Conservation (phyloP, 2,888 invertebrate species). For the Hyposoter didymator region DNA sequence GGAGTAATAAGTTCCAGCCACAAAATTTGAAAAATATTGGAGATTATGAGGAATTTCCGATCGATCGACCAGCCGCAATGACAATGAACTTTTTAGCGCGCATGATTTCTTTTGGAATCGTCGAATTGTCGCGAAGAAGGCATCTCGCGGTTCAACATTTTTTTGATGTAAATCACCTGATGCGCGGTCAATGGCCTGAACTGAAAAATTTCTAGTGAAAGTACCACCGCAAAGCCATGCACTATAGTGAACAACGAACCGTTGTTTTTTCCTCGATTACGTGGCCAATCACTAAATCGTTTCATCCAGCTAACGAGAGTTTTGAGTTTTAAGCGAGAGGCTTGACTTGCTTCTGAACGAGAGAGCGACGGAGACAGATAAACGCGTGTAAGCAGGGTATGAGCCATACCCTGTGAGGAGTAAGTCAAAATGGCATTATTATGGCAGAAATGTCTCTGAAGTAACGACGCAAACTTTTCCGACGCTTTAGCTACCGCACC, state of each 20-base stretch:
- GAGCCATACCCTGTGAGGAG: slow-evolving; percentile 70
- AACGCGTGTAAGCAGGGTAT: slow-evolving; percentile 21
- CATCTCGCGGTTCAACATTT: background rate
- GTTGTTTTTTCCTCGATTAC: slow-evolving; percentile 23
- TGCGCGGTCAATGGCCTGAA: background rate
- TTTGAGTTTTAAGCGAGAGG: slow-evolving; percentile 28
- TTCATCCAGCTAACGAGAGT: slow-evolving; percentile 11
- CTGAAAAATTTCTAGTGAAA: background rate
- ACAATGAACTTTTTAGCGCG: background rate
- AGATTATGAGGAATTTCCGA: background rate
- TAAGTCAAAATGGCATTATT: slow-evolving; percentile 79
- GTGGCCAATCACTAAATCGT: slow-evolving; percentile 28
- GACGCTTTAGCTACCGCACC: slow-evolving; percentile 73
- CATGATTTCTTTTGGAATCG: background rate
- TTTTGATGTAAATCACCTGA: background rate
- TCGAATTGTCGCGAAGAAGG: background rate
- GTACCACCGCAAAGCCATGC: background rate
- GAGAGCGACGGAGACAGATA: slow-evolving; percentile 2
- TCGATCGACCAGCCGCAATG: background rate
- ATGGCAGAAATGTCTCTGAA: slow-evolving; percentile 73
- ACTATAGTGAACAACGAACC: background rate
- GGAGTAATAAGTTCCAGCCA: too few species aligned
- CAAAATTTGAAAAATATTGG: too few species aligned
- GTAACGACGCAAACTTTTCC: slow-evolving; percentile 72
- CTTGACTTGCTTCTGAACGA: background rate